A percentile compares a stretch with the other conserved stretches of the same genome.
Evolutionary conservation across 2,113 vertebrate species (phyloP).

Genomic region (Lamprotornis superbus): DNA sequence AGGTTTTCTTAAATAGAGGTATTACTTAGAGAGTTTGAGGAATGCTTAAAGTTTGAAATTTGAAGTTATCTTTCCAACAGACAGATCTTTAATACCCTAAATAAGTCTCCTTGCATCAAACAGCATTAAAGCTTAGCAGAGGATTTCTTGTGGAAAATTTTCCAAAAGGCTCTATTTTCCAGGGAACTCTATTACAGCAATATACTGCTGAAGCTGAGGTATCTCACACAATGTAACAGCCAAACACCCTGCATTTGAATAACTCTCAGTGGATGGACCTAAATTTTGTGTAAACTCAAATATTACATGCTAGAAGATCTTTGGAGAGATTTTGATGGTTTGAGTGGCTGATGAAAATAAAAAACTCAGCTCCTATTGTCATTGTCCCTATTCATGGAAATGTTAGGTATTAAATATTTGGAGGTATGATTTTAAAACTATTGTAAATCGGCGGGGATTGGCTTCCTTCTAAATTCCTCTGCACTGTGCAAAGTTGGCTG

Average conservation of each 20-base stretch:
- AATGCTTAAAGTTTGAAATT: conserved; percentile 4
- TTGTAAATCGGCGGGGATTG: not conserved
- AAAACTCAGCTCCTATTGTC: not conserved
- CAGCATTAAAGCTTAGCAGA: not conserved
- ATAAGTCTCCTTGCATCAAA: not conserved
- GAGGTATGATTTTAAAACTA: not conserved
- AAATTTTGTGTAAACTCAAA: not conserved
- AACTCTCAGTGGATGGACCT: not conserved
- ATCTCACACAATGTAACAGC: not conserved
- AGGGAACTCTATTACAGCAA: not conserved
- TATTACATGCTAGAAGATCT: not conserved
- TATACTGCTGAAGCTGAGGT: not conserved
- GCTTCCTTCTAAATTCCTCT: not conserved
- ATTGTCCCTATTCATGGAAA: not conserved
- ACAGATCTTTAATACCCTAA: not conserved
- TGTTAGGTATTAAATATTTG: not conserved
- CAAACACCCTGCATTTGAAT: not conserved
- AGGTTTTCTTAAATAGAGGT: not conserved
- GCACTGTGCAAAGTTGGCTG: not conserved
- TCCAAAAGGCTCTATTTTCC: not conserved
- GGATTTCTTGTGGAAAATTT: not conserved
- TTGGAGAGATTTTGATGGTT: not conserved
- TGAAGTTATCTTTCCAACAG: not conserved
- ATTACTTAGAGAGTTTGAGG: not conserved
- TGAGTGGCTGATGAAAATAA: not conserved